Base-by-base conservation (phyloP, 2,797 vertebrate genomes). In the Danio choprae region DNA sequence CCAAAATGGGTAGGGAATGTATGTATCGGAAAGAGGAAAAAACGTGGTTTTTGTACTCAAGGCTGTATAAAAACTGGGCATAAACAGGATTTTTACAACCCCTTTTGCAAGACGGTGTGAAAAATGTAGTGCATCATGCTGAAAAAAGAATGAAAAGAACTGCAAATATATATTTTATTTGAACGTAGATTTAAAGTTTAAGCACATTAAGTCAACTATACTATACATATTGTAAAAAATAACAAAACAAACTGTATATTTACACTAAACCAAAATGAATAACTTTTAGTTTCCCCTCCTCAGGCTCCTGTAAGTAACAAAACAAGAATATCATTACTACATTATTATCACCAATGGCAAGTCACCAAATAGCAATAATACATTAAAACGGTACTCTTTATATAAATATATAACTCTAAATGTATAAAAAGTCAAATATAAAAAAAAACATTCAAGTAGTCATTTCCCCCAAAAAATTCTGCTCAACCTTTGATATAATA, bases 231-330 rank as follows among this genome's bases (percentile, higher is more conserved):
- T n/a, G n/a, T n/a, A 70, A 5, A 13, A 7, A 22, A 20, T 15
- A 40, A 1, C 3, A 44, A 38, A 15, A 40, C 6, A 8, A 7
- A 13, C 43, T 6, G 9, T 8, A 8, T 15, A 16, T 79, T 95
- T 87, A 97, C 29, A 98, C 94, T 84, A 93, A 90, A 80, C 97
- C 95, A 0, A 98, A 95, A 86, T 97, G 94, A 81, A 97, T 92
- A 6, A 97, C 91, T 81, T 91, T 92, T 58, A 97, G 90, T 77
- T 89, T 92, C 20, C 84, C 90, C 83, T 89, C 90, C 78, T 87
- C 80, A 0, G 85, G 59, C 1, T 89, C 94, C 96, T 97, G 91
- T 2, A 70, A 87, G 65, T 79, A 67, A 84, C 82, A 18, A 64
- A 84, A 85, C 62, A 84, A n/a, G 85, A 65, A 75, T 44, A 67